Base-by-base conservation (phyloP, 2,113 vertebrate species). In the Carassius carassius region DNA sequence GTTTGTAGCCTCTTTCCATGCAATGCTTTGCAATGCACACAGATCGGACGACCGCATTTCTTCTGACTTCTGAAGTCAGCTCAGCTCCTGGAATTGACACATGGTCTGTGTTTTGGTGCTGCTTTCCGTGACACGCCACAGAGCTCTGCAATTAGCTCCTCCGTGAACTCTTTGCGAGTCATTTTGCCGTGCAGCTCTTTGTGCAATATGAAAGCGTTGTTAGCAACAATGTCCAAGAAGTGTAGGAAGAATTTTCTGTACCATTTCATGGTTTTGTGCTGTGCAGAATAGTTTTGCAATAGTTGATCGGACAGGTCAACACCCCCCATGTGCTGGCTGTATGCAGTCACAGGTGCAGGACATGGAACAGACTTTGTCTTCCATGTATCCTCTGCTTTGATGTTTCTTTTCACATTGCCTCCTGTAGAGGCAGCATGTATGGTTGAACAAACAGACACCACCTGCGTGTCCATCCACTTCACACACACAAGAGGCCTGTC, bases 211-310 rank as follows among this genome's bases (percentile, higher is more conserved):
- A 78, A 87, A 21, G 81, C 69, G 0, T 87, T 87, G 13, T 17
- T 80, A 8, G 86, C 69, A 10, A 75, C 82, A 37, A 85, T 83
- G 49, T 87, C 85, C 56, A 89, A 56, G 58, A 86, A 89, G 47
- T 86, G 82, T 11, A 86, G 51, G 70, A 87, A 89, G 4, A 85
- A 19, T 23, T 75, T 85, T 19, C 29, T 56, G 51, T 89, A 85
- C 83, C 88, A 85, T n/a, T 73, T 73, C 74, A 32, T 73, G 6
- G 69, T 56, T 49, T 86, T 85, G 58, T 83, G 69, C 47, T 80
- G 67, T 1, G 44, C 5, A 11, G 47, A 69, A 76, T 76, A 84
- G 37, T 41, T 8, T 41, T 41, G 6, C 37, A 41, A 8, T 6
- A 41, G 37, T 7, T 41, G 37, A 41, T 8, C 37, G 6, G 37